Conservation (phyloP, 2,113 vertebrate species). For the Alligator sinensis region DNA sequence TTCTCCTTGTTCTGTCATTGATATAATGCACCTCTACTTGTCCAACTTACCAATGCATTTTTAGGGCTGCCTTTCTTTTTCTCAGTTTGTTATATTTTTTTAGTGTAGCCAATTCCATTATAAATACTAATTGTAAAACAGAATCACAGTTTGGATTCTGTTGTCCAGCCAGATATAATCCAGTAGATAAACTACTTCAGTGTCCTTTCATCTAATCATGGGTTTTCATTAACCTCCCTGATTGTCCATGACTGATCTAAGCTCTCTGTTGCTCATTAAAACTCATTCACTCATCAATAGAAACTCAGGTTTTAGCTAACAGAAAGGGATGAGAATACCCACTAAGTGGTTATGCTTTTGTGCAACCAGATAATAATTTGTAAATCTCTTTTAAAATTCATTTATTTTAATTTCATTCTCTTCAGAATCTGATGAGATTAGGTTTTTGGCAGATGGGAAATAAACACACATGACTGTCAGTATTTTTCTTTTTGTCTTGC, state of each 20-base stretch:
- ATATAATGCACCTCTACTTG: conserved; percentile 17
- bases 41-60: neutral
- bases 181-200: neutral
- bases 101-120: no score
- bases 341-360: neutral
- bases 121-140: neutral
- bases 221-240: conserved; percentile 1
- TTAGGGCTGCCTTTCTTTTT: conserved; percentile 34
- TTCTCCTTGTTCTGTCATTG: neutral
- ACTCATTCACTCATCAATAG: neutral
- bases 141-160: neutral
- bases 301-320: neutral
- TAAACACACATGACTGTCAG: neutral
- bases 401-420: neutral
- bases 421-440: neutral
- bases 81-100: neutral
- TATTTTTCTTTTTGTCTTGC: neutral
- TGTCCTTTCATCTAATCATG: neutral
- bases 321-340: neutral
- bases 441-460: neutral
- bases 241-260: neutral
- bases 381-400: neutral
- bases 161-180: neutral
- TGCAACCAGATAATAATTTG: neutral
- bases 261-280: conserved; percentile 2